These are phyloP conservation scores for Eulemur mongoz DNA, from an alignment of 2,797 vertebrate genomes.

Conservation along the genomic window DNA sequence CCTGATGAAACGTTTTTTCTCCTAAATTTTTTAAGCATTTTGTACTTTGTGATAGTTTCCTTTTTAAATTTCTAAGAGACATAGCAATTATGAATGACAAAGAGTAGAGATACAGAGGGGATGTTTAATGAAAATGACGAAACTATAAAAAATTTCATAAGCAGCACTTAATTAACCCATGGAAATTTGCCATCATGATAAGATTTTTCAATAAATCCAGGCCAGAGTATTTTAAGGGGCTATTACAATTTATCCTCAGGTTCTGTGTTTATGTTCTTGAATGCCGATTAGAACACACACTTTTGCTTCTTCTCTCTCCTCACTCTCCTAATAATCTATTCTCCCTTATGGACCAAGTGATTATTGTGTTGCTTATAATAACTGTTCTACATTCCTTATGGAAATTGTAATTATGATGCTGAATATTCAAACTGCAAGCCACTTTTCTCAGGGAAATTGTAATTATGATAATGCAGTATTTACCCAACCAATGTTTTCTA, in stretches of 20 bases:
- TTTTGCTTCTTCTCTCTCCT: neutral
- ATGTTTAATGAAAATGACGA: constrained; percentile 33
- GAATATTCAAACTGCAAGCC: constrained; percentile 61
- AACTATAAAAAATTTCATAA: neutral
- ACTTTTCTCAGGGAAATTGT: constrained; percentile 72
- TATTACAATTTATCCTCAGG: neutral
- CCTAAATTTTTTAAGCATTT: neutral
- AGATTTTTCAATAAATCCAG: constrained; percentile 5
- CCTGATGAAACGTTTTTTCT: neutral
- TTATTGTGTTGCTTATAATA: constrained; percentile 62
- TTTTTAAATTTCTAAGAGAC: neutral
- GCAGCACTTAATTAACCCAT: neutral
- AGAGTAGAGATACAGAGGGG: neutral
- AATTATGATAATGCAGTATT: constrained; percentile 74
- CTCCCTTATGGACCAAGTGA: constrained; percentile 60
- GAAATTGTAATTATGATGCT: constrained; percentile 68
- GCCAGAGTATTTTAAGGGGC: neutral
- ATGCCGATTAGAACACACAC: constrained; percentile 36
- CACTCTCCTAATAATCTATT: constrained; percentile 41
- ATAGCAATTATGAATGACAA: neutral
- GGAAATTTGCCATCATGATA: neutral
- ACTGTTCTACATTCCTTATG: constrained; percentile 60
- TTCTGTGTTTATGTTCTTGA: neutral
- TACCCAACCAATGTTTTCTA: constrained; percentile 65
- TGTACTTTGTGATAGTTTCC: neutral